Evolutionary conservation across 92 coral and sea anemone genomes (phyloP).

Genomic region (Palythoa heliodiscus): DNA sequence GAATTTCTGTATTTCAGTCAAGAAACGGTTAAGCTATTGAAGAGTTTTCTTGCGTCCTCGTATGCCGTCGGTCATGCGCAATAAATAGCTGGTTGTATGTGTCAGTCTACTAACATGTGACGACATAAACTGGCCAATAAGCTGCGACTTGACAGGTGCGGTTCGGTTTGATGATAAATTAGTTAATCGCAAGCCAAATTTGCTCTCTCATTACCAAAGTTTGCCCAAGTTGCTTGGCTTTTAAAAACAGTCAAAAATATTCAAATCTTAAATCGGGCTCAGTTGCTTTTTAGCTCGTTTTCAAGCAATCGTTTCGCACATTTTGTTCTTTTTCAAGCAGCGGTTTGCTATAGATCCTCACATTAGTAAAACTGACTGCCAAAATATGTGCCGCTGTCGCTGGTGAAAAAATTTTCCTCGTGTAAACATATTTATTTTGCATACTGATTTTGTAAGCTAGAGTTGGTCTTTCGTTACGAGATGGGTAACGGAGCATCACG

Average conservation of each 20-base stretch:
- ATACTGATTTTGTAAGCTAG: neutral
- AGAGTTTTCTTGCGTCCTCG: neutral
- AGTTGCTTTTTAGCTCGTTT: neutral
- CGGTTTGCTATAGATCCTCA: neutral
- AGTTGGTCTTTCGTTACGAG: neutral
- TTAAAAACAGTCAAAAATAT: neutral
- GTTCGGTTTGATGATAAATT: neutral
- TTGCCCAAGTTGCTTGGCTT: neutral
- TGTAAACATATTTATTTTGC: too few relatives aligned
- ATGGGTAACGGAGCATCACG: conserved; percentile 27
- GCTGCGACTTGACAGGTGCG: neutral
- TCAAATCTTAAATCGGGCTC: neutral
- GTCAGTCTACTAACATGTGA: neutral
- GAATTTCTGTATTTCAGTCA: too few relatives aligned
- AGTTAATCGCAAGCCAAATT: neutral
- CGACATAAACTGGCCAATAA: neutral
- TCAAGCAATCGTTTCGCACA: too few relatives aligned
- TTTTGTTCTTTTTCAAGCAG: neutral
- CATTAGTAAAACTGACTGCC: neutral
- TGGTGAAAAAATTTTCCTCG: neutral
- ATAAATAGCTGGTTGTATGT: neutral
- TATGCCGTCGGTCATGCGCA: neutral
- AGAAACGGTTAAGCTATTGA: too few relatives aligned
- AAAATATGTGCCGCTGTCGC: neutral
- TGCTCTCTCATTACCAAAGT: neutral